phyloP scores from a whole-genome alignment of 2,113 vertebrate species.

The Natator depressus region DNA sequence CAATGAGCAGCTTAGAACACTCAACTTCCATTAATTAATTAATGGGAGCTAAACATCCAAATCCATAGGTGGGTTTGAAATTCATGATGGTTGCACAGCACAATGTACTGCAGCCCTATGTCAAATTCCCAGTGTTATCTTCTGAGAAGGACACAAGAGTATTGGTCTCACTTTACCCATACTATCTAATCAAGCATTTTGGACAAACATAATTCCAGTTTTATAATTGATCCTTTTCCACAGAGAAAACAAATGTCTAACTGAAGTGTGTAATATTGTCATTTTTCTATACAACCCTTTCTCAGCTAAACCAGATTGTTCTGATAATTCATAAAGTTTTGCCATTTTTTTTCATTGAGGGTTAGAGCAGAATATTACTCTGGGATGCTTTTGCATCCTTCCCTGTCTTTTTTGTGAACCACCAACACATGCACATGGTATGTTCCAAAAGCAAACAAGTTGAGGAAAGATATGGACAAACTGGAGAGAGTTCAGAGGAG shows the following conservation, averaged over 20 bases:
- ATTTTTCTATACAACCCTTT: too few relatives aligned
- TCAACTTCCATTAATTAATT: too few relatives aligned
- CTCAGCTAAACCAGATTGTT: too few relatives aligned
- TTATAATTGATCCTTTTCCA: background rate
- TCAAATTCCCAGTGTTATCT: background rate
- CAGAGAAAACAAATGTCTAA: background rate
- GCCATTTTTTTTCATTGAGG: background rate
- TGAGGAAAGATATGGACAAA: too few relatives aligned
- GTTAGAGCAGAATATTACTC: accelerated
- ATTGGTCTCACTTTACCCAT: background rate
- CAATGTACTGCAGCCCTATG: background rate
- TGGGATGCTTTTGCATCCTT: background rate
- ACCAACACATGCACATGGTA: accelerated
- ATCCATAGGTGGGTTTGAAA: too few relatives aligned
- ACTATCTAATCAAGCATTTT: background rate
- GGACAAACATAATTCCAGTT: background rate
- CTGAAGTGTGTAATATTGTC: too few relatives aligned
- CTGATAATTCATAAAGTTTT: background rate
- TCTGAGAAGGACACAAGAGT: accelerated
- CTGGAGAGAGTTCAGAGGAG: too few relatives aligned
- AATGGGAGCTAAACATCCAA: too few relatives aligned
- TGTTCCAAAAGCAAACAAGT: background rate
- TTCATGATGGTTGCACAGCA: too few relatives aligned
- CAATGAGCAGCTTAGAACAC: too few relatives aligned
- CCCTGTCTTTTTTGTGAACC: background rate